These are phyloP conservation scores for Dromiciops gliroides DNA, from an alignment of 2,113 vertebrate genomes.

Conservation along the genomic window DNA sequence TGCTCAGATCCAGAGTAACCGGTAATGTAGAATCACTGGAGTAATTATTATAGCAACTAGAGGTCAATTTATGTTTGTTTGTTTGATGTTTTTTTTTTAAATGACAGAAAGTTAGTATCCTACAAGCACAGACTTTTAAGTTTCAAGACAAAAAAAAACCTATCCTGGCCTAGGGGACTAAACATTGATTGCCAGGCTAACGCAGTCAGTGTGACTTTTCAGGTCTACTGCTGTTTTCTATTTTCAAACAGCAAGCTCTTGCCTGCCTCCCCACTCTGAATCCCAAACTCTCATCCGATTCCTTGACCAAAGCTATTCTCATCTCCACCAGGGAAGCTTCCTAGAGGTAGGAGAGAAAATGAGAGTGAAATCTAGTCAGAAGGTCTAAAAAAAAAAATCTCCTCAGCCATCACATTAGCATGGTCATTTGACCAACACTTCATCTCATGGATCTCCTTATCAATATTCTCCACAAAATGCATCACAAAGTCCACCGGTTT, in stretches of 20 bases:
- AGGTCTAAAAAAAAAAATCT: slow-evolving; percentile 91
- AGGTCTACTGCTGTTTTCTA: slow-evolving; percentile 68
- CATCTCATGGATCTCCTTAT: slow-evolving; percentile 99
- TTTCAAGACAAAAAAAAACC: slow-evolving; percentile 77
- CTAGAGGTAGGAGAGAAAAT: slow-evolving; percentile 72
- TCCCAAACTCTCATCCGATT: slow-evolving; percentile 51
- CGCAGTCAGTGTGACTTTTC: slow-evolving; percentile 66
- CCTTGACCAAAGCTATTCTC: slow-evolving; percentile 10
- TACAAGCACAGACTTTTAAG: slow-evolving; percentile 81
- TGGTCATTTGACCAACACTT: slow-evolving; percentile 97
- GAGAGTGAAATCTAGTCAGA: slow-evolving; percentile 73
- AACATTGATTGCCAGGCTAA: slow-evolving; percentile 70
- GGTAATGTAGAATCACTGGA: slow-evolving; percentile 22
- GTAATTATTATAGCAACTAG: slow-evolving; percentile 74
- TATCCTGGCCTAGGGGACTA: slow-evolving; percentile 72
- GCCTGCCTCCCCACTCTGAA: slow-evolving; percentile 36
- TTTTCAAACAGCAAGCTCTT: slow-evolving; percentile 70
- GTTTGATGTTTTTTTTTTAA: slow-evolving; percentile 33
- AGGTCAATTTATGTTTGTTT: slow-evolving; percentile 64
- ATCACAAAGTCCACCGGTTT: slow-evolving; percentile 99
- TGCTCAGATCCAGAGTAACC: slow-evolving; percentile 74
- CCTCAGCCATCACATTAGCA: slow-evolving; percentile 96
- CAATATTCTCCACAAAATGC: slow-evolving; percentile 99
- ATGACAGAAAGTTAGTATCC: slow-evolving; percentile 72
- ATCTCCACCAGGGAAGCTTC: slow-evolving; percentile 74